Conservation (phyloP, 2,797 vertebrate species). For the Margarornis squamiger region DNA sequence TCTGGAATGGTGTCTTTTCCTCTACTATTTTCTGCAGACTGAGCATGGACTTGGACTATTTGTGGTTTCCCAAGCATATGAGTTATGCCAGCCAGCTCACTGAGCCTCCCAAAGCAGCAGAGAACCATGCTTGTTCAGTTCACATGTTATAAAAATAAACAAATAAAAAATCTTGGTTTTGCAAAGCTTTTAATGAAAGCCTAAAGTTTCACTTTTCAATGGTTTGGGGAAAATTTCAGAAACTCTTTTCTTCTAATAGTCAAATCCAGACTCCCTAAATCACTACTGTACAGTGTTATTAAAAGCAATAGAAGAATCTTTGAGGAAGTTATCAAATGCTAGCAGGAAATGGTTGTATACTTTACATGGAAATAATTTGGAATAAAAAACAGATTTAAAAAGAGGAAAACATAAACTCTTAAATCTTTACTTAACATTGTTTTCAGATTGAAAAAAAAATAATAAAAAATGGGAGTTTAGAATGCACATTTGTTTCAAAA, state of each 20-base stretch:
- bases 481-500: not conserved
- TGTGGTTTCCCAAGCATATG: slow-evolving; percentile 54
- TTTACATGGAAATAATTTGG: not conserved
- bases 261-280: not conserved
- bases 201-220: slow-evolving; percentile 36
- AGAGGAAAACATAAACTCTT: not conserved
- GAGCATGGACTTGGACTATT: slow-evolving; percentile 28
- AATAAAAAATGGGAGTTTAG: not conserved
- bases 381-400: not conserved
- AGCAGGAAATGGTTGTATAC: not conserved
- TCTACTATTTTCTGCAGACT: slow-evolving; percentile 53
- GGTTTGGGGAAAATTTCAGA: slow-evolving; percentile 15
- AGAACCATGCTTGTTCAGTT: not conserved
- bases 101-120: slow-evolving; percentile 27
- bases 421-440: not conserved
- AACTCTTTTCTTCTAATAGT: not conserved
- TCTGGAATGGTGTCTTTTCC: not conserved
- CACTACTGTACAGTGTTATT: not conserved
- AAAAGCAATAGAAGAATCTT: not conserved
- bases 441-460: not conserved
- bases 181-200: slow-evolving; percentile 19
- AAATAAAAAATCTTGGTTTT: not conserved
- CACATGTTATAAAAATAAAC: not conserved
- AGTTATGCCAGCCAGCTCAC: slow-evolving; percentile 44
- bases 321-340: not conserved